These are phyloP conservation scores for Euwallacea fornicatus DNA, from an alignment of 1,140 invertebrate species.

Conservation along the genomic window DNA sequence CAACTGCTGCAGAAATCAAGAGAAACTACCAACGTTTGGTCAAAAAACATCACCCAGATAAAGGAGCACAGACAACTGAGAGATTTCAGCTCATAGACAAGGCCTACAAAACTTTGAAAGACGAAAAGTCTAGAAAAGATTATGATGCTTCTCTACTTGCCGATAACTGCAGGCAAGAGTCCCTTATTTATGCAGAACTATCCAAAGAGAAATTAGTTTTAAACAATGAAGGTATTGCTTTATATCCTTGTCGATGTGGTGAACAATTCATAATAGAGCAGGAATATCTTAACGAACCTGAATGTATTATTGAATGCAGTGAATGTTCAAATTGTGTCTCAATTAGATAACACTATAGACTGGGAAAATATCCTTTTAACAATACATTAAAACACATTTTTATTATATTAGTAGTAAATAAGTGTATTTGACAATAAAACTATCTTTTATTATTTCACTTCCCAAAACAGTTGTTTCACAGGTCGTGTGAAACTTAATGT, in stretches of 20 bases:
- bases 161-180: constrained; percentile 56
- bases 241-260: constrained; percentile 67
- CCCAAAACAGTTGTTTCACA: constrained; percentile 34
- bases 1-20: constrained; percentile 63
- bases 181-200: constrained; percentile 62
- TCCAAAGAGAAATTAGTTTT: constrained; percentile 56
- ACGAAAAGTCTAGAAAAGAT: constrained; percentile 57
- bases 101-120: constrained; percentile 65
- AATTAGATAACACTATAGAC: constrained; percentile 48
- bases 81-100: constrained; percentile 61
- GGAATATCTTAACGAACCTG: constrained; percentile 53
- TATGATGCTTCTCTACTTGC: constrained; percentile 62
- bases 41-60: constrained; percentile 67
- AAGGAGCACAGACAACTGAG: constrained; percentile 50
- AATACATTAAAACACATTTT: too few relatives aligned
- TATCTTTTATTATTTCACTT: constrained; percentile 26
- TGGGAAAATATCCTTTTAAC: neutral
- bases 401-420: too few relatives aligned
- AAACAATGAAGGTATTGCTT: constrained; percentile 52
- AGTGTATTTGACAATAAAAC: neutral
- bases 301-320: constrained; percentile 62
- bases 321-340: constrained; percentile 68
- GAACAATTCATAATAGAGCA: constrained; percentile 59
- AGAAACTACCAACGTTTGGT: constrained; percentile 63
- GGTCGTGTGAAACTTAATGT: constrained; percentile 1